Evolutionary conservation across 1,140 invertebrate genomes (phyloP), one percentile per base, ranked within the genome.

Genomic region (Chironomus tepperi): DNA sequence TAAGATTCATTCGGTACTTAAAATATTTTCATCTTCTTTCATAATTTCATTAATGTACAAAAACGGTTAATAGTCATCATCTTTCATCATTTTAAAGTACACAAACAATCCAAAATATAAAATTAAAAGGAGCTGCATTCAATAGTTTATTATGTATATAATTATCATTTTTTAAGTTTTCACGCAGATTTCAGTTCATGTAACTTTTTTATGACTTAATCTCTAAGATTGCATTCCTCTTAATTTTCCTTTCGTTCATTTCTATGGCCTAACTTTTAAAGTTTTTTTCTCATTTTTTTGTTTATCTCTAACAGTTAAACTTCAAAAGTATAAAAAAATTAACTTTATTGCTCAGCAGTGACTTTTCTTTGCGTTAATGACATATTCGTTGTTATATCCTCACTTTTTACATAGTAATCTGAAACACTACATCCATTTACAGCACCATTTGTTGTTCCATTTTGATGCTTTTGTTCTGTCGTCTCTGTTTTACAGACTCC

Each of bases 321-420:
- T 57, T 57, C 0, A 57, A 57, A 57, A 5, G 5, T 34, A 34
- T 34, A 34, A 2, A 34, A 34, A n/a, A 57, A 18, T 67, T 19
- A 12, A 10, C 18, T 21, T 70, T 70, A 70, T 70, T 70, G 16
- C 65, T 70, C 65, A 19, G 12, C 12, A 57, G 47, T 57, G 65
- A 21, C 65, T 70, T 10, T 70, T 19, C 19, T 70, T 19, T 70
- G 16, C 18, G 65, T 70, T 70, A 57, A 18, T 57, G 47, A 12
- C 47, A 57, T 10, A 21, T 70, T 70, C 65, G 65, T 70, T 70
- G 65, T 70, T 7, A 70, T 7, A 12, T 70, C 65, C 3, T 70
- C 65, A 18, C 65, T 70, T 70, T 70, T 70, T 9, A 70, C 65
- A 21, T 70, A 70, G 18, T 70, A 70, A 10, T n/a, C 16, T 19